Evolutionary conservation across 2,113 vertebrate genomes (phyloP).

Genomic region (Cavia porcellus): DNA sequence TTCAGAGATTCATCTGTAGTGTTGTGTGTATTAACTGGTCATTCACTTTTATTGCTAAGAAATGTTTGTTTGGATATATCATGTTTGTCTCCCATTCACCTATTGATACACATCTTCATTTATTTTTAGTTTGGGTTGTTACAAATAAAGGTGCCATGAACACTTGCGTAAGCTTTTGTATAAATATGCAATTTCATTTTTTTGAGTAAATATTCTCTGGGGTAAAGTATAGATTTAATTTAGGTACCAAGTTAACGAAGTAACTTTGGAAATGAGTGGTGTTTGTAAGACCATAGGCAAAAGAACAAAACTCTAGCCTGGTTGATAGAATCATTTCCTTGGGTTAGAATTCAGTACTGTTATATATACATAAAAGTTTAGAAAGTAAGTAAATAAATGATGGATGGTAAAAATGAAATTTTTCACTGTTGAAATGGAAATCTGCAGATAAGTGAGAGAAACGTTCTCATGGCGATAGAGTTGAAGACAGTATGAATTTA

Average conservation of each 20-base stretch:
- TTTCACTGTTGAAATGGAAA: background rate
- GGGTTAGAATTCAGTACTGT: background rate
- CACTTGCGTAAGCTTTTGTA: too few relatives aligned
- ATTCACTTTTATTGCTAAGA: background rate
- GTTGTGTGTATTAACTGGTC: background rate
- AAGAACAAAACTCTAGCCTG: background rate
- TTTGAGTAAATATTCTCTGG: background rate
- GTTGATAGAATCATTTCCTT: background rate
- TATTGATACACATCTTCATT: background rate
- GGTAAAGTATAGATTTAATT: background rate
- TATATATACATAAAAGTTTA: background rate
- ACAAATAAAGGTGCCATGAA: background rate
- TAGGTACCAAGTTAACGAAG: background rate
- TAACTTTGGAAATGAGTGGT: background rate
- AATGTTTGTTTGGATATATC: background rate
- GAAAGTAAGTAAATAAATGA: background rate
- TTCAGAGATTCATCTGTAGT: constrained; percentile 24
- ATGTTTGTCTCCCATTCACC: background rate
- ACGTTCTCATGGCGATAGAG: background rate
- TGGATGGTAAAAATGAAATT: background rate
- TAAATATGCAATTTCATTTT: too few relatives aligned
- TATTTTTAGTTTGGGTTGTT: background rate
- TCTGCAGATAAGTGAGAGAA: background rate
- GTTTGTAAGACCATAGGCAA: background rate
- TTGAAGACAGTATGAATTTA: background rate